Evolutionary conservation across 2,888 invertebrate species (phyloP).

Genomic region (Aspidapion aeneum): DNA sequence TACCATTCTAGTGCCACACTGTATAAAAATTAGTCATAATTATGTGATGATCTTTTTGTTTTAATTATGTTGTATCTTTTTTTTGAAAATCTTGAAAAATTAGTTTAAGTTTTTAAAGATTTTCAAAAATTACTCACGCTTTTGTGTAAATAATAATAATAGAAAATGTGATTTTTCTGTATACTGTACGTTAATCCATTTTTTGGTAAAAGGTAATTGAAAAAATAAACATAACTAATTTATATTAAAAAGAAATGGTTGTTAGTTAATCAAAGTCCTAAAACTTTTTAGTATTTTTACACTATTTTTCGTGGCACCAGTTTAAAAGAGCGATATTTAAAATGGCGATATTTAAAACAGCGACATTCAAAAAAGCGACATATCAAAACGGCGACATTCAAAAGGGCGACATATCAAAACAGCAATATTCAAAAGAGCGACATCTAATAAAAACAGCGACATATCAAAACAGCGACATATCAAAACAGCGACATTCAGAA

Average conservation of each 20-base stretch:
- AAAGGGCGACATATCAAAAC: too few species aligned
- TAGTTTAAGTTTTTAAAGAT: conserved; percentile 21
- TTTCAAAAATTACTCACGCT: conserved; percentile 7
- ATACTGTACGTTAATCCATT: conserved; percentile 35
- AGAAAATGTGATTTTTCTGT: conserved; percentile 40
- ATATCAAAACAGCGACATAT: too few species aligned
- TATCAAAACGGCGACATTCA: too few species aligned
- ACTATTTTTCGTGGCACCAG: too few species aligned
- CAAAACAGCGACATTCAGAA: too few species aligned
- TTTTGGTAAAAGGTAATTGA: conserved; percentile 39
- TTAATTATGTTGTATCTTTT: not conserved
- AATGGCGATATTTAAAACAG: too few species aligned
- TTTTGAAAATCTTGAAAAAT: not conserved
- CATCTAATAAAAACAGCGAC: too few species aligned
- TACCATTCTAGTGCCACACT: not conserved
- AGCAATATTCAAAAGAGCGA: too few species aligned
- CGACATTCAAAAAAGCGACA: too few species aligned
- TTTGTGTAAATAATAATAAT: conserved; percentile 37
- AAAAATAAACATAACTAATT: conserved; percentile 37
- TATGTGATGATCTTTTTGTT: conserved; percentile 8
- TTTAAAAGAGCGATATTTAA: too few species aligned
- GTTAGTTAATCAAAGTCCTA: too few species aligned
- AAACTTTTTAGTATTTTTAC: not conserved
- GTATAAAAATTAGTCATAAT: conserved; percentile 4
- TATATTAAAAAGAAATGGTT: conserved; percentile 22